Conservation (phyloP, 2,797 vertebrate species). For the Cottoperca gobio region DNA sequence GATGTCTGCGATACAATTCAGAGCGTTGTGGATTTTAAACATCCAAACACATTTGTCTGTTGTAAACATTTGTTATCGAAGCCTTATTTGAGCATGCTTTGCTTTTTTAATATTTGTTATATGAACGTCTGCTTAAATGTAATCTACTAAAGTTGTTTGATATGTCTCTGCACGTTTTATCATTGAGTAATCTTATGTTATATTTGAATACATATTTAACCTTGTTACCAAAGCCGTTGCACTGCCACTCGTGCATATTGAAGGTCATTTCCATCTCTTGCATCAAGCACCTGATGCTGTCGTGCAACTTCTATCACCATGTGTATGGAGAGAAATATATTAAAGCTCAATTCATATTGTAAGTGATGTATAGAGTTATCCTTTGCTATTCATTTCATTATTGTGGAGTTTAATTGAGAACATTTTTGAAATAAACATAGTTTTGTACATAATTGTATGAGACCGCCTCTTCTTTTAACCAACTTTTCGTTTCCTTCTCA, state of each 20-base stretch:
- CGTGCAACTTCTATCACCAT: neutral
- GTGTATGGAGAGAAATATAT: neutral
- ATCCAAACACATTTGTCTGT: slow-evolving; percentile 7
- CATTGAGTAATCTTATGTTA: slow-evolving; percentile 21
- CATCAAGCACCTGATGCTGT: slow-evolving; percentile 3
- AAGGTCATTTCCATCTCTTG: neutral
- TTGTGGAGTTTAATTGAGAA: slow-evolving; percentile 27
- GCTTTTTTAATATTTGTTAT: slow-evolving; percentile 37
- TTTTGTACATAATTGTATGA: slow-evolving; percentile 59
- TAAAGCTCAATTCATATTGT: neutral
- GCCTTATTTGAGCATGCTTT: slow-evolving; percentile 13
- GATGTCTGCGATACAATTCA: neutral
- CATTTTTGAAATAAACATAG: slow-evolving; percentile 69
- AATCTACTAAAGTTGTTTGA: slow-evolving; percentile 7
- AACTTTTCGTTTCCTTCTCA: neutral
- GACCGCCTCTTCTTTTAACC: neutral
- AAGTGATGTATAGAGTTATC: slow-evolving; percentile 3
- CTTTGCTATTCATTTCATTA: slow-evolving; percentile 5
- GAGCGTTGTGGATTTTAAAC: neutral
- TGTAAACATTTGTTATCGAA: slow-evolving; percentile 1
- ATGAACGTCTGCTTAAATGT: slow-evolving; percentile 35
- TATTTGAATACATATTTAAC: slow-evolving; percentile 37
- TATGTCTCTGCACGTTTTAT: slow-evolving; percentile 3
- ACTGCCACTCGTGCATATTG: neutral
- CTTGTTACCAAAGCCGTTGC: slow-evolving; percentile 63